Evolutionary conservation across 1,140 invertebrate species (phyloP), one percentile per base, ranked within the genome.

Genomic region (Sycophila sp.): DNA sequence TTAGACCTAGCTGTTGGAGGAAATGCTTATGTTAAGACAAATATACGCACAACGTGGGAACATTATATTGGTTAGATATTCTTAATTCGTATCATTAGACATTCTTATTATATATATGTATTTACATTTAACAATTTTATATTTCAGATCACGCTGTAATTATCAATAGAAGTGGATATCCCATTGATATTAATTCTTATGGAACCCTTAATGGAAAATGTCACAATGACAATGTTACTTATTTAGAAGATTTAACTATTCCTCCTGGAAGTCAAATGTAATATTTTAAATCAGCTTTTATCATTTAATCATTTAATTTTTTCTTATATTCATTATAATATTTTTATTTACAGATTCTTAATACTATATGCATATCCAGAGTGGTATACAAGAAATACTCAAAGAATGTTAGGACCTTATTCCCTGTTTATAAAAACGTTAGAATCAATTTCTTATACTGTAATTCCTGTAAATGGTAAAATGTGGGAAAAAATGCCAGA

Each of bases 111-210:
- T 26, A 53, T 1, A 11, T n/a, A 26, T n/a, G 13, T 28, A 30
- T 53, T 5, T 47, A 2, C 17, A 49, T 60, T 73, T 53, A 53
- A 66, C 11, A 72, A 40, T 72, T 69, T 47, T 1, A 3, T 73
- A 58, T 84, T 86, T 72, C 66, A 89, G 88, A 90, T 83, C 83
- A 89, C 73, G 77, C 83, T 10, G 71, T 89, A 30, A 75, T 89
- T 60, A 10, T 63, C 13, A 69, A 69, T 22, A 53, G 87, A 73
- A 85, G 85, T 65, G 87, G 88, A 24, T 87, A 81, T 75, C 83
- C 87, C 15, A 73, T 89, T 28, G 80, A 84, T 34, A 77, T 88
- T 38, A 82, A 86, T 71, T 71, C 34, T 10, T 55, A 71, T 49
- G 36, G 42, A 36, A 38, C 26, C 28, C 64, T 47, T 36, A n/a